Evolutionary conservation across 2,113 vertebrate genomes (phyloP).

Genomic region (Ciconia maguari): DNA sequence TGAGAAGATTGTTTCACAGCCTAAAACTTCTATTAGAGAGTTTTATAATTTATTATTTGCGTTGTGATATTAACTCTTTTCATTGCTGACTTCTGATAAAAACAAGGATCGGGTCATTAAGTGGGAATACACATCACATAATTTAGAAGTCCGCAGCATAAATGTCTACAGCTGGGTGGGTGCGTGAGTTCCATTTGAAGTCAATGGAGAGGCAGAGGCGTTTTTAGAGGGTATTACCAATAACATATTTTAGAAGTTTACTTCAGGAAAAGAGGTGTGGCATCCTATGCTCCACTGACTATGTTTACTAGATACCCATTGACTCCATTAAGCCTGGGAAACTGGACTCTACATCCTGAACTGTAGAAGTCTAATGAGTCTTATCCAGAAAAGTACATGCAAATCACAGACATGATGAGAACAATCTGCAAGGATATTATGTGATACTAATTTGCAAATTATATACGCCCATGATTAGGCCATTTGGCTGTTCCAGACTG

Average conservation of each 20-base stretch:
- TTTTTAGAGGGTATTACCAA: not conserved
- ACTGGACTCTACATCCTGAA: not conserved
- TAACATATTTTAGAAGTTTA: not conserved
- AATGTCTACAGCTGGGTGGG: not conserved
- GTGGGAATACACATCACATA: not conserved
- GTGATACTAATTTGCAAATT: constrained; percentile 4
- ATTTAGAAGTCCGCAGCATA: not conserved
- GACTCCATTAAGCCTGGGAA: not conserved
- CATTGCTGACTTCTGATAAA: not conserved
- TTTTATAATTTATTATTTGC: not conserved
- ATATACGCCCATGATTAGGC: not conserved
- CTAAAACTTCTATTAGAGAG: not conserved
- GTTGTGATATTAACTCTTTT: not conserved
- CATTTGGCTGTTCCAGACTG: not conserved
- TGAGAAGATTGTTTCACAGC: not conserved
- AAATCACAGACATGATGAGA: constrained; percentile 1
- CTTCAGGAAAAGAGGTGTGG: not conserved
- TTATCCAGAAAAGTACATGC: not conserved
- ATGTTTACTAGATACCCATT: not conserved
- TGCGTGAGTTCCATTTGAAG: not conserved
- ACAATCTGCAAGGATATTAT: not conserved
- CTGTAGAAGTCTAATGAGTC: not conserved
- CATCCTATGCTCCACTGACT: not conserved
- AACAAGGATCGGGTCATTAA: not conserved
- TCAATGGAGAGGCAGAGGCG: not conserved